These are phyloP conservation scores for Meliscaeva auricollis DNA, from an alignment of 2,888 invertebrate genomes.

Conservation along the genomic window DNA sequence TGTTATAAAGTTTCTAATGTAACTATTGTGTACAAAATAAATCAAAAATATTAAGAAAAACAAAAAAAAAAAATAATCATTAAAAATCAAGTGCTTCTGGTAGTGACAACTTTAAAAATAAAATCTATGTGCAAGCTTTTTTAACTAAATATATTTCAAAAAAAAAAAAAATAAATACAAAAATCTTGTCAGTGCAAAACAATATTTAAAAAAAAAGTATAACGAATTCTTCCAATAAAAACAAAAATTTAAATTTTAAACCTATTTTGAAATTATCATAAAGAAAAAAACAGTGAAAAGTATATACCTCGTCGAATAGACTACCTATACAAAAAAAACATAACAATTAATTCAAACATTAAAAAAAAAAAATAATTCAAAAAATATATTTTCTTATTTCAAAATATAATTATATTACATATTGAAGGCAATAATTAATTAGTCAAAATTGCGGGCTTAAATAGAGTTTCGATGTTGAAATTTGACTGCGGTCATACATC, in stretches of 20 bases:
- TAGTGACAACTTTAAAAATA: conserved; percentile 27
- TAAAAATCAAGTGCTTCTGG: conserved; percentile 66
- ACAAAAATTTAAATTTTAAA: conserved; percentile 25
- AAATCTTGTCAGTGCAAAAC: conserved; percentile 29
- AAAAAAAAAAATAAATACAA: conserved; percentile 3
- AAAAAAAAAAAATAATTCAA: conserved; percentile 6
- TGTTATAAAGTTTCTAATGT: conserved; percentile 67
- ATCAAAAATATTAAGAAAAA: no score
- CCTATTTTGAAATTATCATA: neutral
- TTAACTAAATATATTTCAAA: neutral
- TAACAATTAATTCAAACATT: conserved; percentile 1
- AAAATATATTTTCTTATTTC: neutral
- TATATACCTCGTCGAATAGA: conserved; percentile 66
- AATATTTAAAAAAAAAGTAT: conserved; percentile 45
- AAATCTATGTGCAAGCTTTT: conserved; percentile 40
- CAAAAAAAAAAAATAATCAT: neutral
- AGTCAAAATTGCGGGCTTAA: conserved; percentile 24
- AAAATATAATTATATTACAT: neutral
- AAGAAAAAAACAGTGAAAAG: conserved; percentile 40
- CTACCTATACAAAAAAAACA: conserved; percentile 28
- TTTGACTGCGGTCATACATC: conserved; percentile 71
- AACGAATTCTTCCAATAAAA: conserved; percentile 59
- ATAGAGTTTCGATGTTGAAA: conserved; percentile 57
- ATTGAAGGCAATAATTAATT: neutral
- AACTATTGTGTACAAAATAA: conserved; percentile 64